Evolutionary conservation across 2,113 vertebrate species (phyloP), one percentile per base, ranked within the genome.

Genomic region (Gambusia affinis): DNA sequence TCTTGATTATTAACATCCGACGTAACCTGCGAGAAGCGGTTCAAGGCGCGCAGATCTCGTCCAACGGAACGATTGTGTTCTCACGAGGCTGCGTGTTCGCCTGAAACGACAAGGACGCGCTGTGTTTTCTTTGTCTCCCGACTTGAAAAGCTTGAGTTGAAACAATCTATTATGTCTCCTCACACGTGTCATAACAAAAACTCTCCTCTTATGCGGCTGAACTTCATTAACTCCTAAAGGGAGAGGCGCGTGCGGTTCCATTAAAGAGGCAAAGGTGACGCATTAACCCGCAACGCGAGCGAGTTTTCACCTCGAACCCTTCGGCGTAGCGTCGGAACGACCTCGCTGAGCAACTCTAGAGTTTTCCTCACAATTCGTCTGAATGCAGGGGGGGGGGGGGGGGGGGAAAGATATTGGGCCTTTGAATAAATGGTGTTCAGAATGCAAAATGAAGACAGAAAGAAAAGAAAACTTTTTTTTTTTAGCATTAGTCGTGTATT

Each of bases 1-100:
- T 78, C 64, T 67, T 62, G n/a, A 28, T 71, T 72, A 64, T 82
- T 76, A 74, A 85, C 79, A 73, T 75, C 12, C 70, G 62, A 27
- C 44, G 78, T 70, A 82, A 71, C 64, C 72, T 78, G 77, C 66
- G 57, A 64, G 68, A 80, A 64, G 39, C 17, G 42, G 79, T 78
- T 82, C 12, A 5, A 42, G 29, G 28, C 28, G 8, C 27, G 63
- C 44, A 60, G 8, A 72, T 15, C 4, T 8, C 54, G 5, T n/a
- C 57, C 7, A 42, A 1, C 15, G 4, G 17, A 54, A 63, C 39
- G 29, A 62, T 14, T 65, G 39, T 69, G 47, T 54, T 47, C 8
- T 31, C 12, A 29, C 61, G 0, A 35, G 11, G 0, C 3, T 28
- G 33, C 47, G 27, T 57, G 33, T 30, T 3, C 31, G 8, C 54